A percentile compares a stretch with the other conserved stretches of the same genome.
Conservation (phyloP, 2,797 vertebrate genomes). For the Centropyge bicolor region DNA sequence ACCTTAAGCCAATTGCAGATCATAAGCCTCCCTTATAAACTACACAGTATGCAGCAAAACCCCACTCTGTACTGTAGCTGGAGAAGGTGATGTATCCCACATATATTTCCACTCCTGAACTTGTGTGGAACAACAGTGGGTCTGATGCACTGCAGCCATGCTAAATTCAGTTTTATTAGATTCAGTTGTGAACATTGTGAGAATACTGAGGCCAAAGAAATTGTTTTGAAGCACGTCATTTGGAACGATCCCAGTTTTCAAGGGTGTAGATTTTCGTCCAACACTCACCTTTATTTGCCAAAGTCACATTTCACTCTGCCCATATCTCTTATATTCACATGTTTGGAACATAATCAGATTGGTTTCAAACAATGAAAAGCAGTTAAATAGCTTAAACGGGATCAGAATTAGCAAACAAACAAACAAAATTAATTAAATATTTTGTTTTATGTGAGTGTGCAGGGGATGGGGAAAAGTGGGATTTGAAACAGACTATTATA, state of each 20-base stretch:
- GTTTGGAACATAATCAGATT: background rate
- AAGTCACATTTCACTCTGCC: background rate
- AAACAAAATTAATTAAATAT: background rate
- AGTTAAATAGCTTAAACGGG: background rate
- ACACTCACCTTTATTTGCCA: background rate
- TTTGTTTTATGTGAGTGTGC: background rate
- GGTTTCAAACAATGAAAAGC: background rate
- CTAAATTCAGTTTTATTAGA: background rate
- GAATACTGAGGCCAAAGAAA: background rate
- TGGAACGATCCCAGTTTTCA: background rate
- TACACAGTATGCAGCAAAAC: background rate
- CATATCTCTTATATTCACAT: background rate
- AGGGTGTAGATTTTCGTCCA: background rate
- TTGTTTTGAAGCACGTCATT: background rate
- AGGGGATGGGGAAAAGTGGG: background rate
- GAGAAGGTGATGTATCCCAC: background rate
- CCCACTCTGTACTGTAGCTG: background rate
- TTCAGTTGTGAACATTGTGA: background rate
- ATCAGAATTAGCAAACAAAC: background rate
- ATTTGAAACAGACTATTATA: constrained; percentile 18
- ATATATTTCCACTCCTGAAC: background rate
- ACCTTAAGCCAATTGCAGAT: background rate
- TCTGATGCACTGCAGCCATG: background rate
- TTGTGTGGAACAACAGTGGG: background rate
- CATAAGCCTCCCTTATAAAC: background rate